Percentiles rank a stretch among this genome's conserved stretches.
Evolutionary conservation across 2,113 vertebrate genomes (phyloP).

Genomic region (Pelodiscus sinensis): DNA sequence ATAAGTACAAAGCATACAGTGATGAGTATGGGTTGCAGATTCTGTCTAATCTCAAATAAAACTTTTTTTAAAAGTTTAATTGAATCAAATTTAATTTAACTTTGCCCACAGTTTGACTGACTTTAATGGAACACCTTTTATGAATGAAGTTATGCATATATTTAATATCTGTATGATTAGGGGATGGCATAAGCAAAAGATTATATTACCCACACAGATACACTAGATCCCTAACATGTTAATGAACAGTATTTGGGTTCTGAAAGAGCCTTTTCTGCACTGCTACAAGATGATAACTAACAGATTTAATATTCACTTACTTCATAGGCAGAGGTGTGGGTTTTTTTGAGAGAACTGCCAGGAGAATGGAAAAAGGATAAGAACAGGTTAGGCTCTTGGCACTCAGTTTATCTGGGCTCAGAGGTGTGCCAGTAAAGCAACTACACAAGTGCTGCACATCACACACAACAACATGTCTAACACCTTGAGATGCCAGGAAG

Average conservation of each 20-base stretch:
- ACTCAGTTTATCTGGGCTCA: not conserved
- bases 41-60: constrained; percentile 45
- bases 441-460: not conserved
- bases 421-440: not conserved
- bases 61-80: constrained; percentile 10
- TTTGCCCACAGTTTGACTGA: constrained; percentile 47
- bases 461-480: not conserved
- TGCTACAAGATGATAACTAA: not conserved
- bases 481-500: not conserved
- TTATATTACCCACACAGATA: rapidly evolving
- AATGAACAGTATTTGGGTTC: not conserved
- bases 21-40: constrained; percentile 37
- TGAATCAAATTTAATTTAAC: constrained; percentile 2
- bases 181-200: not conserved
- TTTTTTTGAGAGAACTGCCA: not conserved
- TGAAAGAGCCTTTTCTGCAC: not conserved
- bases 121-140: constrained; percentile 46
- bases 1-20: not conserved
- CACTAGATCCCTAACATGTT: not conserved
- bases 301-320: not conserved
- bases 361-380: not conserved
- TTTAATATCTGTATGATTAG: constrained; percentile 21
- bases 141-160: constrained; percentile 38
- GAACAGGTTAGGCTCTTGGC: not conserved
- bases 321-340: not conserved